Conservation (phyloP, 2,888 invertebrate genomes). For the Hyles lineata region DNA sequence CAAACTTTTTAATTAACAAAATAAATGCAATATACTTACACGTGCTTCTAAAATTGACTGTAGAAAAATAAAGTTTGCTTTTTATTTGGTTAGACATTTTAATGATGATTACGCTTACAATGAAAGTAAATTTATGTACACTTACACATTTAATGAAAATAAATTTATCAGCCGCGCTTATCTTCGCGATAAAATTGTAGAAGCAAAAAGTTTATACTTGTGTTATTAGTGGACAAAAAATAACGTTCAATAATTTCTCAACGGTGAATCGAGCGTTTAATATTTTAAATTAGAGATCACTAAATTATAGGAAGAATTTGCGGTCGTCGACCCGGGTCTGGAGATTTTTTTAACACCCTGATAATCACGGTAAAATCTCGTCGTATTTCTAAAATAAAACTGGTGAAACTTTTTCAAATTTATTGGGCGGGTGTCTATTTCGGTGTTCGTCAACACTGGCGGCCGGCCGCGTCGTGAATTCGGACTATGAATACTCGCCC, state of each 20-base stretch:
- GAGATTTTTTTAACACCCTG: constrained; percentile 61
- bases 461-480: constrained; percentile 55
- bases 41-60: constrained; percentile 23
- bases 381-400: constrained; percentile 65
- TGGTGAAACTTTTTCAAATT: constrained; percentile 73
- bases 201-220: constrained; percentile 43
- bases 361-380: constrained; percentile 72
- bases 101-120: constrained; percentile 49
- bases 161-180: constrained; percentile 45
- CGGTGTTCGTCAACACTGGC: constrained; percentile 68
- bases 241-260: constrained; percentile 35
- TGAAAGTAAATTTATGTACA: constrained; percentile 43
- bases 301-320: constrained; percentile 68
- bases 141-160: constrained; percentile 43
- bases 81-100: constrained; percentile 39
- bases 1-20: constrained; percentile 30
- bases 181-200: constrained; percentile 46
- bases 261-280: constrained; percentile 53
- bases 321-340: constrained; percentile 64
- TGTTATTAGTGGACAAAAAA: constrained; percentile 44
- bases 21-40: constrained; percentile 27
- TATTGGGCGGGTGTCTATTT: constrained; percentile 77
- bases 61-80: constrained; percentile 32
- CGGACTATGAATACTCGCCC: constrained; percentile 72
- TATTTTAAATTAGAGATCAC: constrained; percentile 62